Base-by-base conservation (phyloP, 2,888 invertebrate genomes). In the Hirtodrosophila cameraria region DNA sequence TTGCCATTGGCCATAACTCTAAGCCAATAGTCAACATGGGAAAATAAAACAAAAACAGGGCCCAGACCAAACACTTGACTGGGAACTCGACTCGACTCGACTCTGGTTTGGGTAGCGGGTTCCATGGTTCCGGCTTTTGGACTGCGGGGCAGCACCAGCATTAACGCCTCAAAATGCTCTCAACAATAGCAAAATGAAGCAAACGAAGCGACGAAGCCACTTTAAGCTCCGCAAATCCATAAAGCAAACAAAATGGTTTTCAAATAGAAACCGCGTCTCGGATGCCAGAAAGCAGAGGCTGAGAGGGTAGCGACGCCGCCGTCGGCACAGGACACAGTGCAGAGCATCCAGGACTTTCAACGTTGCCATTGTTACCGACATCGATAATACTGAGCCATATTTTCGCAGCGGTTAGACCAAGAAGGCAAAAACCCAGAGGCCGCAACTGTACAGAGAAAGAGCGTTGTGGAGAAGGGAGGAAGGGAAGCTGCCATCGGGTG, bases 151-250 rank as follows among this genome's bases (percentile, higher is more conserved):
- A 28, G n/a, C n/a, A n/a, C n/a, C n/a, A n/a, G n/a, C 67, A 70
- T 71, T 80, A 57, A 68, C 76, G 75, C 77, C 81, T 88, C 64
- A 70, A 83, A 87, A 71, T 86, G 80, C 79, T 78, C 69, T 5
- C 2, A 88, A 88, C 89, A 89, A 88, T 83, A 76, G 77, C 67
- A 60, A 78, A 84, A 76, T 80, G 77, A 83, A 77, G 86, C 86
- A 83, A 85, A 77, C 80, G 79, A 78, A 83, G 82, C 83, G 76
- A 63, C 72, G 88, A 89, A 89, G 89, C 89, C 89, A 88, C 88
- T 89, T 88, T 89, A 88, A 88, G 88, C 89, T 87, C 79, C 71
- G 75, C 81, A 89, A 89, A 88, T 88, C 88, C 89, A 89, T 89
- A 88, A 88, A 71, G 89, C 89, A 88, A 89, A 88, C 88, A 88